Evolutionary conservation across 2,888 invertebrate species (phyloP).

Genomic region (Geophilus truncorum): DNA sequence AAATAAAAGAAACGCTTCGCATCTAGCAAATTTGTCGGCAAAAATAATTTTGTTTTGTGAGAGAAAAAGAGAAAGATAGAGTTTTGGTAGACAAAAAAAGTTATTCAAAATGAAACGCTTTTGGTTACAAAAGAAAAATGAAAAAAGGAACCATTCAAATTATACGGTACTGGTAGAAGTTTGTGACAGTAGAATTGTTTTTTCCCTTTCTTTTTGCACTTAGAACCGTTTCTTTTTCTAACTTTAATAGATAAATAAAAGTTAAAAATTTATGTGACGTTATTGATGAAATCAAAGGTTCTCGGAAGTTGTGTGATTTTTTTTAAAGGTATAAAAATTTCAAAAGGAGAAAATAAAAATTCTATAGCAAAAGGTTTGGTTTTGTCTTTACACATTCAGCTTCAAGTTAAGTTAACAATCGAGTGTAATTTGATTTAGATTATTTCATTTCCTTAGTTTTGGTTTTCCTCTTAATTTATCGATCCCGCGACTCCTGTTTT

Average conservation of each 20-base stretch:
- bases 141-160: too few relatives aligned
- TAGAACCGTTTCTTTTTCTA: too few relatives aligned
- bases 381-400: background rate
- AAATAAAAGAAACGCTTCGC: background rate
- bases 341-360: too few relatives aligned
- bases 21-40: background rate
- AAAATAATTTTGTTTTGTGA: background rate
- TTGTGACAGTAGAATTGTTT: too few relatives aligned
- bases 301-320: too few relatives aligned
- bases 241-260: too few relatives aligned
- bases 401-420: background rate
- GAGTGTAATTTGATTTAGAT: conserved; percentile 20
- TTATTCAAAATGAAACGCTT: background rate
- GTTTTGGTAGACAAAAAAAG: background rate
- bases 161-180: too few relatives aligned
- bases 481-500: background rate
- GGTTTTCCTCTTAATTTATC: background rate
- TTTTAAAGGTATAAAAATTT: too few relatives aligned
- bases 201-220: background rate
- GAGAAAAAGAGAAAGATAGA: background rate
- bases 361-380: too few relatives aligned
- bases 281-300: too few relatives aligned
- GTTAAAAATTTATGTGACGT: too few relatives aligned
- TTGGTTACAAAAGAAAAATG: background rate
- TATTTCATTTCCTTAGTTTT: conserved; percentile 6